A percentile compares a stretch with the other conserved stretches of the same genome.
Evolutionary conservation across 1,140 invertebrate genomes (phyloP).

Genomic region (Camponotus pennsylvanicus): DNA sequence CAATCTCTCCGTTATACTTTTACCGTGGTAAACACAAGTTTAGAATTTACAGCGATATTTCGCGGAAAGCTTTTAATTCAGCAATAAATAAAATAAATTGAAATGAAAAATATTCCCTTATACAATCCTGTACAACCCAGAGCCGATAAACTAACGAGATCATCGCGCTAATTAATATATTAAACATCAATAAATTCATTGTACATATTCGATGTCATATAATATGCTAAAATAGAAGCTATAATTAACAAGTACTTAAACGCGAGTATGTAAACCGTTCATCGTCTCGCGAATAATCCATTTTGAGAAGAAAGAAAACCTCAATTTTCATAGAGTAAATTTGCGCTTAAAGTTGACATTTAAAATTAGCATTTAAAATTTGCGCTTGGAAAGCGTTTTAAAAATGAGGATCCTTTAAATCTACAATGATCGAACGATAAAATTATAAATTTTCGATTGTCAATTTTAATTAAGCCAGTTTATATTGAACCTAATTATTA

Average conservation of each 20-base stretch:
- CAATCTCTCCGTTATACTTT: conserved; percentile 60
- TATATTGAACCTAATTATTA: background rate
- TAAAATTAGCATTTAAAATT: background rate
- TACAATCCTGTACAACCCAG: too few relatives aligned
- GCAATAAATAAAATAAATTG: background rate
- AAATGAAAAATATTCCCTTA: background rate
- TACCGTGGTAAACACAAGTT: conserved; percentile 16
- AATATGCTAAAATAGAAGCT: background rate
- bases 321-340: conserved; percentile 19
- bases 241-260: conserved; percentile 2
- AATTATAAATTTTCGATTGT: conserved; percentile 1
- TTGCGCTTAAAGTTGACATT: background rate
- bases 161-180: background rate
- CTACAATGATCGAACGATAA: too few relatives aligned
- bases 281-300: background rate
- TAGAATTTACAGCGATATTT: conserved; percentile 1
- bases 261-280: background rate
- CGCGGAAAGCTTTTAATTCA: background rate
- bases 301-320: background rate
- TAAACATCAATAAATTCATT: background rate
- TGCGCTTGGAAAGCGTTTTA: background rate
- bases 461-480: background rate
- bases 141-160: too few relatives aligned
- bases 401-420: background rate
- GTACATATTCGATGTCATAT: background rate